A percentile compares a stretch with the other conserved stretches of the same genome.
Conservation (phyloP, 1,140 invertebrate species). For the Tetraneura akinire region DNA sequence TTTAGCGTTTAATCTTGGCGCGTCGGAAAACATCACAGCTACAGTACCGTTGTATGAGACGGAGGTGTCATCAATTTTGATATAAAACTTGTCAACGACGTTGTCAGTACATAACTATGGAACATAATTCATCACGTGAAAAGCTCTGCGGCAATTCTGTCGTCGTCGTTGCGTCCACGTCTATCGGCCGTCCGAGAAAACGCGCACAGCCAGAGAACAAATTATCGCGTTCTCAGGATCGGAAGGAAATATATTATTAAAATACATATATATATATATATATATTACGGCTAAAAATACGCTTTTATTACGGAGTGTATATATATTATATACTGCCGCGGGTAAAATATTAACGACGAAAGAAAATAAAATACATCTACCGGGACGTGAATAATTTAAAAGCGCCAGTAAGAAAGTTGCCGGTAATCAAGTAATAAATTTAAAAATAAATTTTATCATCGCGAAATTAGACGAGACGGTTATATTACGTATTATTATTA, state of each 20-base stretch:
- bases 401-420: neutral
- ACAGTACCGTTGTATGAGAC: too few relatives aligned
- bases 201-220: neutral
- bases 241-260: slow-evolving; percentile 31
- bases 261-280: too few relatives aligned
- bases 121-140: slow-evolving; percentile 46
- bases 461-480: neutral
- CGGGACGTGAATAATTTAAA: neutral
- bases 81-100: slow-evolving; percentile 47
- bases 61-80: slow-evolving; percentile 51
- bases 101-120: neutral
- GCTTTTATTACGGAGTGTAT: slow-evolving; percentile 3
- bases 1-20: slow-evolving; percentile 46
- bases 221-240: slow-evolving; percentile 25
- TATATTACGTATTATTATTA: too few relatives aligned
- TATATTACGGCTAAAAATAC: slow-evolving; percentile 3
- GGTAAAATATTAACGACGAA: slow-evolving; percentile 32
- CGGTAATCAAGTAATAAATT: slow-evolving; percentile 22
- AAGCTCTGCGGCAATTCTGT: neutral
- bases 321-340: neutral
- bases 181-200: slow-evolving; percentile 8
- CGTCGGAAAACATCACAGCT: neutral
- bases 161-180: neutral
- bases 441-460: neutral
- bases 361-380: slow-evolving; percentile 15